Base-by-base conservation (phyloP, 2,888 invertebrate genomes). In the Lycophotia porphyrea region DNA sequence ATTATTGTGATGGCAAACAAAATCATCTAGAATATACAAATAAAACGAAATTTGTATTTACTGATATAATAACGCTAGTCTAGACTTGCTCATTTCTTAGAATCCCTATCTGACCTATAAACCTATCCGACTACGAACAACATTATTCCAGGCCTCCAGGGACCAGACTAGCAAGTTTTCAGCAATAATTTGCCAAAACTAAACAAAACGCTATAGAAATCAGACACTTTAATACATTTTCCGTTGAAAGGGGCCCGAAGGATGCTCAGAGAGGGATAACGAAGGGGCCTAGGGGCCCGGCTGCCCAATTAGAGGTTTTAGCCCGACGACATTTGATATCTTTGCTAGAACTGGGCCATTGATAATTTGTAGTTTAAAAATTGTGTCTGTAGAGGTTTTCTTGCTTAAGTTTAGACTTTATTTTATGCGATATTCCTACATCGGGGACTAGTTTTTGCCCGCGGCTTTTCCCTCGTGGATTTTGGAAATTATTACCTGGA, bases 291-390 rank as follows among this genome's bases (percentile, higher is more conserved):
- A 18, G 49, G 44, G 31, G 8, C 27, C 49, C 64, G 39, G 61
- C 63, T 34, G 52, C 58, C 75, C 72, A 86, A 87, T 84, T 86
- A 78, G 67, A 60, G 77, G 74, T 78, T 77, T 80, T 80, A 71
- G 60, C 31, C 34, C 9, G 5, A 42, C 58, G 70, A 39, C 58
- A 87, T 77, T 77, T 80, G 81, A 87, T 87, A 80, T 73, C 60
- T 69, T 58, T 61, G 70, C 31, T 49, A 31, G 47, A 71, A 69
- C 60, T 47, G 36, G n/a, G 24, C 27, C 55, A 71, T 71, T 60
- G 58, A 44, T 69, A 66, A 64, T 71, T 61, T 7, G 21, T 60
- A 66, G 47, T 18, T 36, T 18, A 65, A 64, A 34, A 65, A 52
- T 61, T 60, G 34, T 70, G 18, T 8, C 7, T n/a, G 13, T 44